These are phyloP conservation scores for Eira barbara DNA, from an alignment of 2,113 vertebrate species.

Conservation along the genomic window DNA sequence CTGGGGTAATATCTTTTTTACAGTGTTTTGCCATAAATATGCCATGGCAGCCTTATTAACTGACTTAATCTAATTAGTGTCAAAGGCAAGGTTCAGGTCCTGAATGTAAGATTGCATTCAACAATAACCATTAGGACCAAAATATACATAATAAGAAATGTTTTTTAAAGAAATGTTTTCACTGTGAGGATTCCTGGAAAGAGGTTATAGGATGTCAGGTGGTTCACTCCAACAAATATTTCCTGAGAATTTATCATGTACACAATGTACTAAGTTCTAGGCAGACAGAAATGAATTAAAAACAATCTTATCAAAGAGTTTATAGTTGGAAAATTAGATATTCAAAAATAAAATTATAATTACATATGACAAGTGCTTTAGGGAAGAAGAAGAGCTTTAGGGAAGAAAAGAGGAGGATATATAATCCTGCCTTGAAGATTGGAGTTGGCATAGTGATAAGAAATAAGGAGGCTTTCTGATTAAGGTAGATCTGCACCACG, in stretches of 20 bases:
- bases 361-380: not conserved
- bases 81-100: conserved; percentile 41
- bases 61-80: conserved; percentile 57
- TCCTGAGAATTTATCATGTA: not conserved
- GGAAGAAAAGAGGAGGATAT: not conserved
- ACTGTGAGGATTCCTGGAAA: conserved; percentile 25
- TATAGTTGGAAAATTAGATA: not conserved
- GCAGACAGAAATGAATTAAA: not conserved
- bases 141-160: conserved; percentile 29
- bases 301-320: not conserved
- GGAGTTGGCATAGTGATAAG: not conserved
- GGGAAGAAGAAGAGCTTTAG: not conserved
- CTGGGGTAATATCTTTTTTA: conserved; percentile 60
- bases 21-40: conserved; percentile 59
- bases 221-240: conserved; percentile 35
- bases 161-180: conserved; percentile 55
- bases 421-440: not conserved
- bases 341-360: not conserved
- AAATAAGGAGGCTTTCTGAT: not conserved
- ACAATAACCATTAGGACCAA: conserved; percentile 21
- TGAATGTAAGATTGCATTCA: conserved; percentile 40
- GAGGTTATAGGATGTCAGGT: not conserved
- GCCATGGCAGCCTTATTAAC: conserved; percentile 55
- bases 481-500: not conserved
- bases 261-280: not conserved